Base-by-base conservation (phyloP, 1,140 invertebrate species). In the Cylas formicarius region DNA sequence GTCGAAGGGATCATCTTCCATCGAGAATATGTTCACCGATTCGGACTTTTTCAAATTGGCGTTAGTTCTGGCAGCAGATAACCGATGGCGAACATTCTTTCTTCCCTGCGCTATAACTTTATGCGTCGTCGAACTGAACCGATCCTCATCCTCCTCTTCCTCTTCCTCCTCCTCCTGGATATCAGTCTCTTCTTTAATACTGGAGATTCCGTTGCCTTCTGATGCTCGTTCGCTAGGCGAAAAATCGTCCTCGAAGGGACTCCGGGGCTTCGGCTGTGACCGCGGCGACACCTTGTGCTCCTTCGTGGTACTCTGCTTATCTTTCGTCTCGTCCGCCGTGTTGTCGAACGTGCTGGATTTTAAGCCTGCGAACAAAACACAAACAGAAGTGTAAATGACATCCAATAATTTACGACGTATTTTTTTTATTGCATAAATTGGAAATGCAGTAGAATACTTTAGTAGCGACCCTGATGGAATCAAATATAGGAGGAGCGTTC, bases 11-110 rank as follows among this genome's bases (percentile, higher is more conserved):
- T 90, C 87, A 57, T 73, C 79, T 53, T 81, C 75, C 27, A 84
- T 72, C 4, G 78, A 78, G 65, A 90, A 90, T 51, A 90, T 90
- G 62, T 89, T 90, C 11, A 89, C 80, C 2, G 86, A 89, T 58
- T 89, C 85, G 0, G 86, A 89, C 64, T 90, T 90, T 54, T 82
- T 84, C 16, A 67, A 42, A 51, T 58, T 55, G 32, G 45, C 36
- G 28, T 59, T 50, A 11, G 44, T 42, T 27, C 53, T 46, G 24
- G 41, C 54, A 21, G 32, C 48, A 5, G 55, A 52, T 4, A 61
- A 31, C 31, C 58, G 50, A 22, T 53, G 49, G 28, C 47, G 46
- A 2, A 48, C 43, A 38, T 47, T 51, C 35, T 48, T 56, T 9
- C 13, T 22, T n/a, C 23, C 33, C 10, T 44, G 27, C 14, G 44